Conservation (phyloP, 2,797 vertebrate species). For the Spondyliosoma cantharus region DNA sequence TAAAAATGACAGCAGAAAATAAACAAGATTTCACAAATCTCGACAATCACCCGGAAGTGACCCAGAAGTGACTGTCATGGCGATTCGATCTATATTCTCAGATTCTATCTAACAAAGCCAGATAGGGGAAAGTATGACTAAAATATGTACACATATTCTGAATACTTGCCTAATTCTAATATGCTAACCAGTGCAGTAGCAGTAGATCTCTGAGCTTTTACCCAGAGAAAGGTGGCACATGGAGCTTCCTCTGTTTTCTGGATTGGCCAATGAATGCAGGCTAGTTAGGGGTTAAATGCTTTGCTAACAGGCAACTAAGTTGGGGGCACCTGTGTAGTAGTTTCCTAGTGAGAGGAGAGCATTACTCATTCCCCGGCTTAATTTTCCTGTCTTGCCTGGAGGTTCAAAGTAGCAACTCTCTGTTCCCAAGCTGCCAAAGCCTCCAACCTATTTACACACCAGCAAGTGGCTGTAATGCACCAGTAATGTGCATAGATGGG, state of each 20-base stretch:
- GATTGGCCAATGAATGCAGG: background rate
- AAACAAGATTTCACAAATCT: no score
- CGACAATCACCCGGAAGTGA: no score
- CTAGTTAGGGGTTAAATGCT: conserved; percentile 27
- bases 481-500: conserved; percentile 32
- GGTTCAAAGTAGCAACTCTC: conserved; percentile 27
- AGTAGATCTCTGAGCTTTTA: background rate
- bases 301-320: conserved; percentile 2
- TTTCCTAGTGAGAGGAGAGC: conserved; percentile 5
- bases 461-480: conserved; percentile 30
- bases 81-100: no score
- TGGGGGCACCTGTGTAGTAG: conserved; percentile 31
- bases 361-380: conserved; percentile 19
- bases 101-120: no score
- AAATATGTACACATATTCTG: background rate
- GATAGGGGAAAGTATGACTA: no score
- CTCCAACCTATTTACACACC: conserved; percentile 15
- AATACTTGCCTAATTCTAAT: background rate
- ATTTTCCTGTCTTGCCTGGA: conserved; percentile 10
- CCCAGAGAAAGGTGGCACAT: background rate
- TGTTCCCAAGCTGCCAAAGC: conserved; percentile 2
- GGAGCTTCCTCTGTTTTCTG: background rate
- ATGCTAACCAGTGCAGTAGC: background rate
- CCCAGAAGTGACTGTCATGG: no score
- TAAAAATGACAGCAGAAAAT: no score